Conservation (phyloP, 2,797 vertebrate genomes). For the Ptychobarbus kaznakovi region DNA sequence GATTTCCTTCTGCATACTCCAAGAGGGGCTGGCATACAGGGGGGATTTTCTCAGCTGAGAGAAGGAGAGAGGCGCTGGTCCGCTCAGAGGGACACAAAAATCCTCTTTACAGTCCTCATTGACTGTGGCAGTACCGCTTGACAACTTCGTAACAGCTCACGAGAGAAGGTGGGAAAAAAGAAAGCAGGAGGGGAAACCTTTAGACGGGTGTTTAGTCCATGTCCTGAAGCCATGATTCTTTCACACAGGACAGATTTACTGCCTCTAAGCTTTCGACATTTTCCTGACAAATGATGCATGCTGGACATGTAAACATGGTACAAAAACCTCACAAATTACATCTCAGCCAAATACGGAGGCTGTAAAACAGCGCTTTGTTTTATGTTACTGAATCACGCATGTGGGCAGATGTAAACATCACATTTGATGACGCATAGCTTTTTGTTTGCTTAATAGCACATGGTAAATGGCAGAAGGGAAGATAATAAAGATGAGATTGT, state of each 20-base stretch:
- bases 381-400: slow-evolving; percentile 11
- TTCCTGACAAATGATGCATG: background rate
- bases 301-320: background rate
- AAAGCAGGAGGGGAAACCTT: background rate
- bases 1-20: slow-evolving; percentile 22
- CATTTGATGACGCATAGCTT: slow-evolving; percentile 10
- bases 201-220: slow-evolving; percentile 34
- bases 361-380: slow-evolving; percentile 27
- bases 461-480: background rate
- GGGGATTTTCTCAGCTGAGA: slow-evolving; percentile 32
- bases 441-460: slow-evolving; percentile 13
- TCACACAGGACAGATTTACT: slow-evolving; percentile 18
- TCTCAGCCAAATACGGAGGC: background rate
- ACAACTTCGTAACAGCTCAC: slow-evolving; percentile 30
- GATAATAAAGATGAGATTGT: slow-evolving; percentile 6
- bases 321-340: slow-evolving; percentile 17
- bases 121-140: slow-evolving; percentile 32
- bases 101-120: slow-evolving; percentile 49
- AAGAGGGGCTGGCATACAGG: slow-evolving; percentile 8
- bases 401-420: slow-evolving; percentile 29
- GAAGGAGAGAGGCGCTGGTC: background rate
- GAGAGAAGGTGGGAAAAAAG: background rate
- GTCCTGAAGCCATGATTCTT: slow-evolving; percentile 13
- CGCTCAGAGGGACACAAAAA: slow-evolving; percentile 30
- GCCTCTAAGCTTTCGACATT: background rate